phyloP scores from a whole-genome alignment of 2,113 vertebrate species.

The Cyprinus carpio region DNA sequence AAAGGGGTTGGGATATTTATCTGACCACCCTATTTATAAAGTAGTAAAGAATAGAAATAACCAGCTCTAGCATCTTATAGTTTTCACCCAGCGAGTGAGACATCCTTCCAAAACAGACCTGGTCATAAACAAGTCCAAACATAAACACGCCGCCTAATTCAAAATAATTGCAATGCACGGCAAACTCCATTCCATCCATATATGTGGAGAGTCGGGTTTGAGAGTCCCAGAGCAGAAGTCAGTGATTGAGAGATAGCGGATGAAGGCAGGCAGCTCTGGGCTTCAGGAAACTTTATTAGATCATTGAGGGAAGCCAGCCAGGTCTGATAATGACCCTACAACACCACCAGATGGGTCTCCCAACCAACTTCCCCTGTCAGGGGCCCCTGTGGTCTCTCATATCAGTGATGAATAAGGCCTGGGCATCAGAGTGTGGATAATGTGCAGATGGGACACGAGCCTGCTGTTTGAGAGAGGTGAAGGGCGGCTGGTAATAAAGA shows the following conservation, averaged over 20 bases:
- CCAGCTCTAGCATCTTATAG: background rate
- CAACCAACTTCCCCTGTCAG: slow-evolving; percentile 47
- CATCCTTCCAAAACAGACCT: background rate
- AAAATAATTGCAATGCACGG: slow-evolving; percentile 7
- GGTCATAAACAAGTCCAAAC: background rate
- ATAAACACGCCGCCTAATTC: slow-evolving; percentile 4
- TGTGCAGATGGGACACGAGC: slow-evolving; percentile 50
- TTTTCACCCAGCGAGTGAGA: background rate
- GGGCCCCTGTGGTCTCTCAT: slow-evolving; percentile 59
- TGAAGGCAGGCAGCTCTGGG: slow-evolving; percentile 19
- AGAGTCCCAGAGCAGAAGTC: slow-evolving; percentile 19
- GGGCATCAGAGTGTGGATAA: slow-evolving; percentile 47
- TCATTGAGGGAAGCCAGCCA: slow-evolving; percentile 45
- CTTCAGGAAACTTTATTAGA: slow-evolving; percentile 60
- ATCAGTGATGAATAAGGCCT: slow-evolving; percentile 56
- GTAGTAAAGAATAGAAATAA: background rate
- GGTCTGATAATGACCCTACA: slow-evolving; percentile 50
- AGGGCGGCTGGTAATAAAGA: slow-evolving; percentile 51
- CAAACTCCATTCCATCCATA: slow-evolving; percentile 21
- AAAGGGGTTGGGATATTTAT: background rate
- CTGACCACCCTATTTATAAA: background rate
- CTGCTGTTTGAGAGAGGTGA: slow-evolving; percentile 45
- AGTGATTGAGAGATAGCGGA: background rate
- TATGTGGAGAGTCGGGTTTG: background rate
- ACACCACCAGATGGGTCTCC: slow-evolving; percentile 58